Conservation (phyloP, 2,113 vertebrate species). For the Phycodurus eques region DNA sequence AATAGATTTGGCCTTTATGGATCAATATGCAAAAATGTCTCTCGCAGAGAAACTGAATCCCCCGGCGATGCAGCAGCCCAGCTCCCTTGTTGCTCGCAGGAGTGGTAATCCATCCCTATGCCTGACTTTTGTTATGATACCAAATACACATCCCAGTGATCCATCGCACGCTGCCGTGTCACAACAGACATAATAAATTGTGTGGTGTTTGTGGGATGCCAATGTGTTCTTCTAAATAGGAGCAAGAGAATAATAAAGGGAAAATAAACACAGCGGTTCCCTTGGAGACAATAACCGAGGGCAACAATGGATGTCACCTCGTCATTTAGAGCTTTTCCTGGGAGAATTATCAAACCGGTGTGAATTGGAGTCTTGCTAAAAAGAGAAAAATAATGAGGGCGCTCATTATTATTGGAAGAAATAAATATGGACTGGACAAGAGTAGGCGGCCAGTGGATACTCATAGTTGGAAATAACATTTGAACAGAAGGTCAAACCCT, state of each 20-base stretch:
- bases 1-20: conserved; percentile 22
- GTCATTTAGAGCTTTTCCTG: conserved; percentile 70
- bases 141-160: conserved; percentile 11
- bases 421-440: not conserved
- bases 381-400: not conserved
- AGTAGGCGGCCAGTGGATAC: not conserved
- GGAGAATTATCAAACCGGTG: conserved; percentile 78
- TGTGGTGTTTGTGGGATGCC: conserved; percentile 4
- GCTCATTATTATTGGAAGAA: conserved; percentile 6
- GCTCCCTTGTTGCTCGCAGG: conserved; percentile 25
- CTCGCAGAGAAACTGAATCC: conserved; percentile 30
- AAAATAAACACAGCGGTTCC: conserved; percentile 70
- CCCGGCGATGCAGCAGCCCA: not conserved
- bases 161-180: conserved; percentile 33
- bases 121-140: conserved; percentile 55
- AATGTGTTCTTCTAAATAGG: conserved; percentile 17
- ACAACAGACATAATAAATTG: conserved; percentile 34
- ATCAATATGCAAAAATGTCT: conserved; percentile 46
- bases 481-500: not conserved
- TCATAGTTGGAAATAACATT: not conserved
- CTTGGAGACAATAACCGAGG: conserved; percentile 78
- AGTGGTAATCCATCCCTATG: conserved; percentile 59
- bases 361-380: conserved; percentile 11
- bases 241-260: conserved; percentile 15
- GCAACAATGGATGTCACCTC: conserved; percentile 74